Percentiles rank a stretch among this genome's conserved stretches.
phyloP scores from a whole-genome alignment of 2,797 vertebrate species.

The Sebastes matsubarae region DNA sequence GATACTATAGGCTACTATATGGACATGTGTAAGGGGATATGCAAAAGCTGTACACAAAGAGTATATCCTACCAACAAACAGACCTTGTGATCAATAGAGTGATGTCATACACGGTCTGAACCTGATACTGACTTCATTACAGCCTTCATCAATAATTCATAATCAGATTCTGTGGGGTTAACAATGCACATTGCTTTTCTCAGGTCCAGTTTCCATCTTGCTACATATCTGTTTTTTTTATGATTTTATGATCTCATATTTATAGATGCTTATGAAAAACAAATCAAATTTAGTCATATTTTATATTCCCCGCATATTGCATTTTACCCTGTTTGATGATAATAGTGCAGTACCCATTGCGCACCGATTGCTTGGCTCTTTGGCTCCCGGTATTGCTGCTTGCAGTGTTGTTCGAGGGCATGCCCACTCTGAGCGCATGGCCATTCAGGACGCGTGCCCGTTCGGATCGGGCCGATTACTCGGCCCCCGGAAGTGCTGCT shows the following conservation, averaged over 20 bases:
- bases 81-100: slow-evolving; percentile 13
- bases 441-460: too few relatives aligned
- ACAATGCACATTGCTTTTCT: background rate
- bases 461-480: too few relatives aligned
- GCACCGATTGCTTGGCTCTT: too few relatives aligned
- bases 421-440: too few relatives aligned
- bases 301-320: background rate
- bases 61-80: too few relatives aligned
- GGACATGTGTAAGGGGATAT: background rate
- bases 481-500: too few relatives aligned
- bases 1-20: background rate
- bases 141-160: slow-evolving; percentile 44
- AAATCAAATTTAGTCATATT: background rate
- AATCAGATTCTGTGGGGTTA: background rate
- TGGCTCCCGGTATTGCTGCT: too few relatives aligned
- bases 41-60: background rate
- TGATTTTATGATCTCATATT: background rate
- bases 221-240: background rate
- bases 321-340: too few relatives aligned
- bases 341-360: too few relatives aligned
- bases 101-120: slow-evolving; percentile 19
- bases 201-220: background rate
- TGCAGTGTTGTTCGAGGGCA: too few relatives aligned
- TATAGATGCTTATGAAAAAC: background rate
- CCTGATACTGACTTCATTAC: slow-evolving; percentile 7